Percentiles rank a stretch among this genome's conserved stretches.
Evolutionary conservation across 1,140 invertebrate genomes (phyloP).

Genomic region (Bilobella aurantiaca): DNA sequence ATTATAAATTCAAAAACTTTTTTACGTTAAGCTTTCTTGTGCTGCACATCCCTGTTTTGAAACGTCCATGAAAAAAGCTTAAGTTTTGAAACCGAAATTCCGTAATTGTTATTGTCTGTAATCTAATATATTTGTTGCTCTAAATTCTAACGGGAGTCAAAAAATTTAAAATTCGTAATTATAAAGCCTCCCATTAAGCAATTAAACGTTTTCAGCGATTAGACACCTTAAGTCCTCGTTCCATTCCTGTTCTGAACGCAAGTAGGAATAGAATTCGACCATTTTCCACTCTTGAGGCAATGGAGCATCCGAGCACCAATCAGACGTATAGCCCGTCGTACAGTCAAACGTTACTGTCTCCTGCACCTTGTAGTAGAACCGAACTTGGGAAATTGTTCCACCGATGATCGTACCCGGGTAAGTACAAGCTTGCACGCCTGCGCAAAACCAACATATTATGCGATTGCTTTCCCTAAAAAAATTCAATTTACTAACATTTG

Average conservation of each 20-base stretch:
- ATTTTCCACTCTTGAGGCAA: conserved; percentile 64
- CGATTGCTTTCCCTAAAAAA: conserved; percentile 4
- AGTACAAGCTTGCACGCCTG: conserved; percentile 67
- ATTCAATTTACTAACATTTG: conserved; percentile 55
- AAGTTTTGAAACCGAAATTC: too few species aligned
- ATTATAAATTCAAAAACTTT: too few species aligned
- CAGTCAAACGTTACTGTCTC: conserved; percentile 77
- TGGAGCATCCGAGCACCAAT: conserved; percentile 62
- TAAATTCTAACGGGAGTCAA: too few species aligned
- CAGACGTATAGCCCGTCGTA: conserved; percentile 59
- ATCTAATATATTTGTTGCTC: too few species aligned
- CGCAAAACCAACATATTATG: background rate
- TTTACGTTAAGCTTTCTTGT: too few species aligned
- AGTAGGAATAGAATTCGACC: conserved; percentile 18
- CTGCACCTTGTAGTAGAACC: conserved; percentile 73
- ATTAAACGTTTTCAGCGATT: too few species aligned
- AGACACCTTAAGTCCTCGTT: too few species aligned
- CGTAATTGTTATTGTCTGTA: too few species aligned
- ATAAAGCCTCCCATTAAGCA: too few species aligned
- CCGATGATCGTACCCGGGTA: conserved; percentile 75
- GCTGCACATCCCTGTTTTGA: too few species aligned
- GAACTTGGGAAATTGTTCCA: conserved; percentile 69
- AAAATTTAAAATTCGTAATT: too few species aligned
- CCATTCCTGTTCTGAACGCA: conserved; percentile 7
- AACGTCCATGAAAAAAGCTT: too few species aligned